These are phyloP conservation scores for Maconellicoccus hirsutus DNA, from an alignment of 1,140 invertebrate genomes.

Conservation along the genomic window DNA sequence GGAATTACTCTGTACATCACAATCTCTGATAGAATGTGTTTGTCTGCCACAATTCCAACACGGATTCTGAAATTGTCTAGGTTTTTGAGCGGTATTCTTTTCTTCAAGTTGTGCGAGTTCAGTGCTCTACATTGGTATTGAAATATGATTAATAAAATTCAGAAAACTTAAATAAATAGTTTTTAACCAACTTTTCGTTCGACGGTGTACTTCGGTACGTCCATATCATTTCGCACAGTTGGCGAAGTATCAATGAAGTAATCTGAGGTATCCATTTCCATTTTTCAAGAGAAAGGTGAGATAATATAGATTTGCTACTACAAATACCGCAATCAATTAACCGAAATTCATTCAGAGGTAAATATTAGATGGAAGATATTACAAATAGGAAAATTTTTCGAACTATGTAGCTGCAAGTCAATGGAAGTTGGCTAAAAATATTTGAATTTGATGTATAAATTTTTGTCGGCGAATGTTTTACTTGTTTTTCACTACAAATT, in stretches of 20 bases:
- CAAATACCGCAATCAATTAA: too few species aligned
- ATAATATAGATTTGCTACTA: too few species aligned
- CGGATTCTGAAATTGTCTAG: not conserved
- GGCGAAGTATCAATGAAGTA: not conserved
- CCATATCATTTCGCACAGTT: not conserved
- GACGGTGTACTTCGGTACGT: not conserved
- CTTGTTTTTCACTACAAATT: too few species aligned
- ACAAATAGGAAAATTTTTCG: too few species aligned
- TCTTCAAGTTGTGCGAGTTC: not conserved
- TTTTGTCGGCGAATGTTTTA: too few species aligned
- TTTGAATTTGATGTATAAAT: too few species aligned
- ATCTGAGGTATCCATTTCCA: not conserved
- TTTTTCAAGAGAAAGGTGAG: too few species aligned
- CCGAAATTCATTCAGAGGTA: too few species aligned
- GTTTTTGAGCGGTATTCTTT: not conserved
- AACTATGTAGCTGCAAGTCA: too few species aligned
- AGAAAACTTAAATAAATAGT: not conserved
- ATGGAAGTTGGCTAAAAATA: too few species aligned
- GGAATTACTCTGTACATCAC: slow-evolving; percentile 21
- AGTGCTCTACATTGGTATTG: not conserved
- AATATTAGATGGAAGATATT: too few species aligned
- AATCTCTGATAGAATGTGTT: slow-evolving; percentile 26
- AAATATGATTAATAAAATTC: not conserved
- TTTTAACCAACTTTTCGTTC: not conserved
- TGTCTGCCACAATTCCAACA: slow-evolving; percentile 28